Evolutionary conservation across 1,140 invertebrate species (phyloP).

Genomic region (Zaprionus ghesquierei): DNA sequence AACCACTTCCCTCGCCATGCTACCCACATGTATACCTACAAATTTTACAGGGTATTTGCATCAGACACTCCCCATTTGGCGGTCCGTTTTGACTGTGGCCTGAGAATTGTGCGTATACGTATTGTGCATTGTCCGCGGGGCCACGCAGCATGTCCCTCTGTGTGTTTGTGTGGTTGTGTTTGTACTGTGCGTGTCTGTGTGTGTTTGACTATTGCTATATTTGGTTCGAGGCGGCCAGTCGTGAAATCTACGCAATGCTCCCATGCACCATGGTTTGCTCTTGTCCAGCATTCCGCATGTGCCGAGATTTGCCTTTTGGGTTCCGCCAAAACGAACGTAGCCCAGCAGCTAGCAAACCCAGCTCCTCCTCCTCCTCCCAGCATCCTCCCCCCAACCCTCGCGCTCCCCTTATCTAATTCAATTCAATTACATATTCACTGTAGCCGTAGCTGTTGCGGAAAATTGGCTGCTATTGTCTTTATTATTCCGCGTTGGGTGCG

Average conservation of each 20-base stretch:
- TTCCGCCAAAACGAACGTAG: background rate
- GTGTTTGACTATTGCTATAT: constrained; percentile 30
- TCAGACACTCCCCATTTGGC: constrained; percentile 42
- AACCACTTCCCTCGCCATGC: background rate
- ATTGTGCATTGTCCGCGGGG: constrained; percentile 71
- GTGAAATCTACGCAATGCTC: constrained; percentile 63
- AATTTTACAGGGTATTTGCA: background rate
- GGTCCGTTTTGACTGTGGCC: constrained; percentile 44
- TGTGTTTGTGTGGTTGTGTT: background rate
- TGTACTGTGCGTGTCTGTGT: background rate
- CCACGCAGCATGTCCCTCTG: constrained; percentile 13
- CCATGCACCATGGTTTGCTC: background rate
- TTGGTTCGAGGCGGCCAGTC: constrained; percentile 29
- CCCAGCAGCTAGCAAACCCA: too few relatives aligned
- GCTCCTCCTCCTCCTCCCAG: background rate
- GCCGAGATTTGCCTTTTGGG: constrained; percentile 69
- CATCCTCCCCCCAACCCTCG: background rate
- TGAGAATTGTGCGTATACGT: constrained; percentile 69
- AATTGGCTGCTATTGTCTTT: constrained; percentile 70
- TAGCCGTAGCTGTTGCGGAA: constrained; percentile 22
- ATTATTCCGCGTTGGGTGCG: constrained; percentile 51
- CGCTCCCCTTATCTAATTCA: constrained; percentile 58
- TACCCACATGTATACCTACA: background rate
- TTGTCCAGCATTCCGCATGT: constrained; percentile 35
- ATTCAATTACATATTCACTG: constrained; percentile 62